Base-by-base conservation (phyloP, 2,113 vertebrate species). In the Archilochus colubris region DNA sequence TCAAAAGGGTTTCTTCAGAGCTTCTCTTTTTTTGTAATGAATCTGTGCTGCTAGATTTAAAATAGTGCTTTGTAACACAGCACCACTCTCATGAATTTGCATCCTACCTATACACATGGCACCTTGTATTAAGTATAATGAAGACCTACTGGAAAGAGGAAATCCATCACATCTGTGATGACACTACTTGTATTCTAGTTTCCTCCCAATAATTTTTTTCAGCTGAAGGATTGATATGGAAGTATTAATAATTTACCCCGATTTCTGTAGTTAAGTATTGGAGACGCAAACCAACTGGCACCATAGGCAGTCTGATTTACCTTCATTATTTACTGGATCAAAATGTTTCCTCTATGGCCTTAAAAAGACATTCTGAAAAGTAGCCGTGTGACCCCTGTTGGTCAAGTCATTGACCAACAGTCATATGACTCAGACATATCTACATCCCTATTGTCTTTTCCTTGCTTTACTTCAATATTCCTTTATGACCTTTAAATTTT, bases 81-180 rank as follows among this genome's bases (percentile, higher is more conserved):
- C 3, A 19, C 6, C 3, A 8, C 10, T 80, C 11, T 38, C 11
- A 23, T 8, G 9, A 0, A 2, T 19, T n/a, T 51, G 51, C 4
- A 40, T 43, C 16, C 64, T 59, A 53, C 12, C 9, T 64, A 20
- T 50, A 77, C 81, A 86, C 30, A 83, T 3, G 10, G 16, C 4
- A 53, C 25, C 23, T n/a, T 76, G 18, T 22, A 61, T 43, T 31
- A 51, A n/a, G 33, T 51, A 51, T 51, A 31, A 44, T 75, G 28
- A 68, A 72, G 44, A 86, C 1, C 3, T 28, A 9, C 9, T n/a
- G 6, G 40, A 83, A 86, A 16, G 1, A 85, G 3, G 16, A 7
- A 9, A 58, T 12, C 12, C 30, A 8, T 22, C 54, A 2, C 10
- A 53, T 7, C 17, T 46, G 27, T 43, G 38, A 75, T 31, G 16